These are phyloP conservation scores for Lepidocyrtoides sp. DNA, from an alignment of 2,888 invertebrate genomes.

Conservation along the genomic window DNA sequence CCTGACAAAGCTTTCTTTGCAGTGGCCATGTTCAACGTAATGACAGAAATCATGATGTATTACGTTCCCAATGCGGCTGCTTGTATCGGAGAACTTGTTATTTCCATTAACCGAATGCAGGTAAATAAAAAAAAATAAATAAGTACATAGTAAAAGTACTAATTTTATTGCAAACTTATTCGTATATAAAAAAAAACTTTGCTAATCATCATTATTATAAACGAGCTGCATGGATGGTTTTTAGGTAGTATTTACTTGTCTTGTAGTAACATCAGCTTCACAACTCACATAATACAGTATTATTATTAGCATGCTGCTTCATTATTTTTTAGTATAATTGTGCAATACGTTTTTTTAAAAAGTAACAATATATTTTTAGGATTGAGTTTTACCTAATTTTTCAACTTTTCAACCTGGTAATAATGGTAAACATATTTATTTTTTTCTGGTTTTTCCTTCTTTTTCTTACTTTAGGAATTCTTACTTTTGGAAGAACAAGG, in stretches of 20 bases:
- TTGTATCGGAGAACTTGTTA: conserved; percentile 75
- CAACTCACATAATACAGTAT: too few relatives aligned
- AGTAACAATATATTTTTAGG: background rate
- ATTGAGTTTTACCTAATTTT: conserved; percentile 4
- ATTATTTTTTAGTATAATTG: background rate
- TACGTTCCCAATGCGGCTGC: conserved; percentile 74
- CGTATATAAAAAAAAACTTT: background rate
- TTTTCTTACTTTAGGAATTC: conserved; percentile 70
- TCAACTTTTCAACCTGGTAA: background rate
- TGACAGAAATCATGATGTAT: conserved; percentile 78
- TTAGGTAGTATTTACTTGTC: too few relatives aligned
- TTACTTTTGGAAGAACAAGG: conserved; percentile 78
- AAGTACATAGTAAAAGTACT: background rate
- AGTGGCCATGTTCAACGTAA: conserved; percentile 69
- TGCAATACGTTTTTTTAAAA: background rate
- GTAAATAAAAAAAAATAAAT: background rate
- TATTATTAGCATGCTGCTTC: background rate
- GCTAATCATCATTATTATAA: background rate
- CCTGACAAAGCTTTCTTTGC: conserved; percentile 81
- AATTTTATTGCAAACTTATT: background rate
- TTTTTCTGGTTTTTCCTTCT: background rate
- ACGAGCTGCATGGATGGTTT: background rate
- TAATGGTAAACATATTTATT: too few relatives aligned
- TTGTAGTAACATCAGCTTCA: too few relatives aligned
- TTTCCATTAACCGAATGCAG: conserved; percentile 75